Evolutionary conservation across 2,888 invertebrate genomes (phyloP).

Genomic region (Drosophila nigricruria): DNA sequence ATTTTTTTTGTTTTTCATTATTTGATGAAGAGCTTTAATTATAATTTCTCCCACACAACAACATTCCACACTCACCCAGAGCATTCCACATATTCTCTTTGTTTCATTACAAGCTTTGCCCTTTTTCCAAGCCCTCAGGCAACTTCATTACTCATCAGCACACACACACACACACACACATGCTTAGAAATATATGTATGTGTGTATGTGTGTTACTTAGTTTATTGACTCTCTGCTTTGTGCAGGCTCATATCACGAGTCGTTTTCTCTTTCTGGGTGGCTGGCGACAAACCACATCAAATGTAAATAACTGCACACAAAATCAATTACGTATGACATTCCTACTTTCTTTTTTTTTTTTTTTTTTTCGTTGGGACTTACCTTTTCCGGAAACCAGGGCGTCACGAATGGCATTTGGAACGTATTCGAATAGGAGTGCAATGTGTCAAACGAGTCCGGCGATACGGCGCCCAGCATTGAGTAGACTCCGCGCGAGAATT

Average conservation of each 20-base stretch:
- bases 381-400: slow-evolving; percentile 97
- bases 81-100: slow-evolving; percentile 55
- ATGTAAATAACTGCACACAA: slow-evolving; percentile 72
- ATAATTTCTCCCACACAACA: slow-evolving; percentile 44
- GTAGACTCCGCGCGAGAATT: slow-evolving; percentile 95
- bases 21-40: slow-evolving; percentile 52
- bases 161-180: slow-evolving; percentile 9
- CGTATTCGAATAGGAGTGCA: slow-evolving; percentile 97
- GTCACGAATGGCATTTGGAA: slow-evolving; percentile 98
- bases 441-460: slow-evolving; percentile 96
- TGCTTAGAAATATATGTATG: neutral
- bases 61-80: slow-evolving; percentile 39
- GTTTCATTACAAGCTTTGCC: slow-evolving; percentile 57
- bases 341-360: slow-evolving; percentile 23
- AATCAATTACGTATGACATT: slow-evolving; percentile 65
- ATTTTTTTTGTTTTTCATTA: neutral
- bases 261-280: slow-evolving; percentile 17
- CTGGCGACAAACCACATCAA: slow-evolving; percentile 66
- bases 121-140: slow-evolving; percentile 42
- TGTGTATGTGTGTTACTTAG: slow-evolving; percentile 31
- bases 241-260: slow-evolving; percentile 30
- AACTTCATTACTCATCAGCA: slow-evolving; percentile 58
- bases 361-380: slow-evolving; percentile 83
- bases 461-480: slow-evolving; percentile 96
- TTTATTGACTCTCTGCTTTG: slow-evolving; percentile 51